Percentiles rank a stretch among this genome's conserved stretches.
Conservation (phyloP, 2,888 invertebrate species). For the Drosophila birchii region DNA sequence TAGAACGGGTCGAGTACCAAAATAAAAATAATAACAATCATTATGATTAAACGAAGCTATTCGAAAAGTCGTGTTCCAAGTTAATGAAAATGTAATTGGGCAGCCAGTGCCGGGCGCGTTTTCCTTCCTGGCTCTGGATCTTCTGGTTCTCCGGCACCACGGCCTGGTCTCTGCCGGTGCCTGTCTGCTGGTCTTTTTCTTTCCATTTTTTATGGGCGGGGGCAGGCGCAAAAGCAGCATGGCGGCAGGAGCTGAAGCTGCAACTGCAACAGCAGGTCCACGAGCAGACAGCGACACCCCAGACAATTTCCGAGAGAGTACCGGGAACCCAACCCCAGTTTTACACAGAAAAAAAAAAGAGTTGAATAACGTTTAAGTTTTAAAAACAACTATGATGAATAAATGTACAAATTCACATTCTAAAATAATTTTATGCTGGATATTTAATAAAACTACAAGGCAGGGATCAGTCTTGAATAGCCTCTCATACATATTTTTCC, state of each 20-base stretch:
- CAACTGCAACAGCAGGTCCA: slow-evolving; percentile 53
- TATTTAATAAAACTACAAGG: neutral
- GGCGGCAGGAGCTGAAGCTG: slow-evolving; percentile 53
- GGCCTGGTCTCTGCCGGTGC: slow-evolving; percentile 1
- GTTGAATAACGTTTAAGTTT: too few relatives aligned
- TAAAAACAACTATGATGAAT: too few relatives aligned
- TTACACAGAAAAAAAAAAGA: neutral
- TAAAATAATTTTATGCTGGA: neutral
- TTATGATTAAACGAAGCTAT: slow-evolving; percentile 85
- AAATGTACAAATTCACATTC: too few relatives aligned
- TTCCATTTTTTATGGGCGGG: slow-evolving; percentile 26
- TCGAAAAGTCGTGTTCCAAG: slow-evolving; percentile 85
- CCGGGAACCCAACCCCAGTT: slow-evolving; percentile 21
- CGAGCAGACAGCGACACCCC: slow-evolving; percentile 47
- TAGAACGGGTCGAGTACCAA: slow-evolving; percentile 58
- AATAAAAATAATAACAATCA: slow-evolving; percentile 83
- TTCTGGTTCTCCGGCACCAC: slow-evolving; percentile 20
- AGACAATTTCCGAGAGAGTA: slow-evolving; percentile 25
- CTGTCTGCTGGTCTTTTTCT: slow-evolving; percentile 23
- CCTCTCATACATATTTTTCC: too few relatives aligned
- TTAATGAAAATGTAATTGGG: slow-evolving; percentile 85
- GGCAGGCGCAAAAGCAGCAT: slow-evolving; percentile 48
- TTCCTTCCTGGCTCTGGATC: slow-evolving; percentile 31
- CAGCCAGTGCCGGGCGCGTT: slow-evolving; percentile 81
- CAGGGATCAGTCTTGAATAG: neutral